A percentile compares a stretch with the other conserved stretches of the same genome.
Conservation (phyloP, 2,888 invertebrate species). For the Ectobius pallidus region DNA sequence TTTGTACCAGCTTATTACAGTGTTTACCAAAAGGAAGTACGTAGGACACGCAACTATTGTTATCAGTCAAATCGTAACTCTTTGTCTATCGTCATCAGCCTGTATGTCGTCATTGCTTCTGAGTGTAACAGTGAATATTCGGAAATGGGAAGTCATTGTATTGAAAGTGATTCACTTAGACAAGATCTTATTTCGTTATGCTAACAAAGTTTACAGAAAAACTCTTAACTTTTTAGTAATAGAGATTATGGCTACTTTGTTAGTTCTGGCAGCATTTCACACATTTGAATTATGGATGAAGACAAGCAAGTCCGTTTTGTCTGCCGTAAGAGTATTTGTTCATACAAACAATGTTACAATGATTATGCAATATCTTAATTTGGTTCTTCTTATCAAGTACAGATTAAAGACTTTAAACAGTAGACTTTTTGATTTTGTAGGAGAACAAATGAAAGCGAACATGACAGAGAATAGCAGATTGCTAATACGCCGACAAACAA, state of each 20-base stretch:
- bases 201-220: neutral
- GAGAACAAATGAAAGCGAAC: too few relatives aligned
- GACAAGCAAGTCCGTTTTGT: neutral
- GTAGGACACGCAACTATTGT: neutral
- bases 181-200: neutral
- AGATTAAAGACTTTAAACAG: neutral
- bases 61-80: neutral
- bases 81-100: neutral
- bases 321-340: neutral
- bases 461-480: too few relatives aligned
- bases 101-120: neutral
- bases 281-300: neutral
- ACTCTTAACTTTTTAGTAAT: neutral
- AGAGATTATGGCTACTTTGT: neutral
- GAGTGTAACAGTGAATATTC: neutral
- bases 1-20: neutral
- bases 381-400: neutral
- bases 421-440: neutral
- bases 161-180: slow-evolving; percentile 4
- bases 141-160: neutral
- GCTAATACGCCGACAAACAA: too few relatives aligned
- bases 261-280: neutral
- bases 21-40: neutral
- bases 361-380: neutral
- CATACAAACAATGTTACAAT: neutral